Evolutionary conservation across 2,797 vertebrate species (phyloP), one percentile per base, ranked within the genome.

Genomic region (Meda fulgida): DNA sequence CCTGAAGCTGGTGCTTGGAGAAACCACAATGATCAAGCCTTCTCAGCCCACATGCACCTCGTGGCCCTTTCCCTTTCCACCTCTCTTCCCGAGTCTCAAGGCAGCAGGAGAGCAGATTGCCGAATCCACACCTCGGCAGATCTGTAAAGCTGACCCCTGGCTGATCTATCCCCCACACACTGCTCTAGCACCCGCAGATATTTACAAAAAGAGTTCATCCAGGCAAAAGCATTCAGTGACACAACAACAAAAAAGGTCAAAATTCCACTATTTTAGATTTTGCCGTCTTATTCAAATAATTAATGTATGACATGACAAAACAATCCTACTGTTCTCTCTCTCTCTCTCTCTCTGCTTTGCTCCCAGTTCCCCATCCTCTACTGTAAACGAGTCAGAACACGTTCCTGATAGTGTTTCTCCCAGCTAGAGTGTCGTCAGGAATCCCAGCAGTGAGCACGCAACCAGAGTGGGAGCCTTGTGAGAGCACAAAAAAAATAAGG

Each of bases 331-430:
- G 4, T 77, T 72, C 78, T 88, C 88, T 89, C 85, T 91, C 88
- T 90, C 5, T 43, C 36, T 89, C 86, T 87, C 14, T 16, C 11
- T 43, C 43, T 43, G 76, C 34, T 78, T 29, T 83, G 38, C 63
- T 78, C 46, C 75, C 87, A 78, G 87, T 71, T 84, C 86, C 88
- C 90, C 90, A 85, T 85, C 71, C 83, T 85, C 84, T 85, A 85
- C 89, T 89, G 70, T 80, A 72, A 87, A 81, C 94, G 38, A 90
- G 94, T 92, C 81, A 31, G 84, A 89, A 90, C 87, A 81, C 67
- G 90, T 81, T 83, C 75, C 73, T 21, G 70, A 90, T 81, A 90
- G 89, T 58, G 86, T 89, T 85, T 89, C 87, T 85, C 78, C 81
- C 72, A 89, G 84, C 84, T 84, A 87, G 85, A 88, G 88, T 88